phyloP scores from a whole-genome alignment of 1,140 invertebrate species.

The Conus ventricosus region DNA sequence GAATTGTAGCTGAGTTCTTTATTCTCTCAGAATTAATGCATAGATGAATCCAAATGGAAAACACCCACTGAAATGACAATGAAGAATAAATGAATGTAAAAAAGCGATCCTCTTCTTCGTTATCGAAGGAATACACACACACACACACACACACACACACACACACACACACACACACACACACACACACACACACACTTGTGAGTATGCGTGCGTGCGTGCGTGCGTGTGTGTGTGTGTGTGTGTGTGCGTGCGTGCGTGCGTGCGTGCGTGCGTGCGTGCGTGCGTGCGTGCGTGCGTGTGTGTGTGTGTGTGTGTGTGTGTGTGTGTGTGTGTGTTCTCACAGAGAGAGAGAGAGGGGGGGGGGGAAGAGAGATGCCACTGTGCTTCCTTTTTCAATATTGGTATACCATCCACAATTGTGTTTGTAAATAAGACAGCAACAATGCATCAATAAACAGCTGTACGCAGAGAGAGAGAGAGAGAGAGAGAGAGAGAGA shows the following conservation, averaged over 20 bases:
- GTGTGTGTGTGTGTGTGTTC: no score
- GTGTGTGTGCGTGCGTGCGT: slow-evolving; percentile 17
- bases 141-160: no score
- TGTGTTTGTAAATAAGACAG: background rate
- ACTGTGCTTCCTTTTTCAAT: background rate
- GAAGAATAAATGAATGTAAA: no score
- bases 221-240: slow-evolving; percentile 28
- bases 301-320: slow-evolving; percentile 22
- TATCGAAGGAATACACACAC: no score
- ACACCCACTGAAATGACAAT: no score
- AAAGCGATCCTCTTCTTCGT: no score
- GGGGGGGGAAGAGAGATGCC: background rate
- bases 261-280: slow-evolving; percentile 8
- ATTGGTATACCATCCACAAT: background rate
- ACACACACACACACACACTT: no score
- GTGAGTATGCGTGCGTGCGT: background rate
- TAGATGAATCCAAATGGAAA: no score
- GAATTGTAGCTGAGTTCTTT: no score
- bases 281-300: slow-evolving; percentile 14
- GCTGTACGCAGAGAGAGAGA: background rate
- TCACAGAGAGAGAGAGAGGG: slow-evolving; percentile 9
- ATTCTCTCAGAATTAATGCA: no score
- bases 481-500: no score
- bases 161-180: no score
- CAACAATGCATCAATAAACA: background rate